Percentiles rank a stretch among this genome's conserved stretches.
Conservation (phyloP, 2,797 vertebrate genomes). For the Sitta carolinensis region DNA sequence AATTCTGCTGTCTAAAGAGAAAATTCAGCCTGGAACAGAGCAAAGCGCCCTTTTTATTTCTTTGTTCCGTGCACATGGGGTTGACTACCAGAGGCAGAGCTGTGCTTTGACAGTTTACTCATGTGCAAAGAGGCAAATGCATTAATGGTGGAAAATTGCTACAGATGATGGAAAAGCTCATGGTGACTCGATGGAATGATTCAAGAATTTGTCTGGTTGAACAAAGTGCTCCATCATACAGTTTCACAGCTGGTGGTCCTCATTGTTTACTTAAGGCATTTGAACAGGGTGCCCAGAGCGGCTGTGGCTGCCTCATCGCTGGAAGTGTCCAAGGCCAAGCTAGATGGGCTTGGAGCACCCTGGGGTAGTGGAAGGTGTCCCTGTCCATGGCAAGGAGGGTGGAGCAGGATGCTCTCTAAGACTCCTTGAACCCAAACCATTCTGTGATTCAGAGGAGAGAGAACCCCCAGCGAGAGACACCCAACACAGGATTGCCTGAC, state of each 20-base stretch:
- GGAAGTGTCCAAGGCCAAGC: not conserved
- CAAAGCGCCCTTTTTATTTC: not conserved
- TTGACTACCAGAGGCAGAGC: not conserved
- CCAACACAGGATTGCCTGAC: not conserved
- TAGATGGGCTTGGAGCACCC: not conserved
- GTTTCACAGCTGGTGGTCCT: not conserved
- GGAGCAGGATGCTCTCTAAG: not conserved
- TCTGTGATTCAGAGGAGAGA: not conserved
- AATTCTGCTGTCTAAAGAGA: not conserved
- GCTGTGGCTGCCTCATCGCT: not conserved
- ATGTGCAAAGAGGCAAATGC: not conserved
- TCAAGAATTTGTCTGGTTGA: not conserved
- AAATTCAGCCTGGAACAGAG: not conserved
- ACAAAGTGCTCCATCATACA: not conserved
- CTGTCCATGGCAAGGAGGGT: not conserved
- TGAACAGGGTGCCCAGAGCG: not conserved
- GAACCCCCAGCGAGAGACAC: not conserved
- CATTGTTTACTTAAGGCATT: not conserved
- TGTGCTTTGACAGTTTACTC: not conserved
- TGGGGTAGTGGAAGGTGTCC: not conserved
- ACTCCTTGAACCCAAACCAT: not conserved
- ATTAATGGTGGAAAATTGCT: not conserved
- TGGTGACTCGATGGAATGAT: not conserved
- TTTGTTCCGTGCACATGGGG: rapidly evolving
- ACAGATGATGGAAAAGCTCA: not conserved